Evolutionary conservation across 2,797 vertebrate genomes (phyloP).

Genomic region (Synaphobranchus kaupii): DNA sequence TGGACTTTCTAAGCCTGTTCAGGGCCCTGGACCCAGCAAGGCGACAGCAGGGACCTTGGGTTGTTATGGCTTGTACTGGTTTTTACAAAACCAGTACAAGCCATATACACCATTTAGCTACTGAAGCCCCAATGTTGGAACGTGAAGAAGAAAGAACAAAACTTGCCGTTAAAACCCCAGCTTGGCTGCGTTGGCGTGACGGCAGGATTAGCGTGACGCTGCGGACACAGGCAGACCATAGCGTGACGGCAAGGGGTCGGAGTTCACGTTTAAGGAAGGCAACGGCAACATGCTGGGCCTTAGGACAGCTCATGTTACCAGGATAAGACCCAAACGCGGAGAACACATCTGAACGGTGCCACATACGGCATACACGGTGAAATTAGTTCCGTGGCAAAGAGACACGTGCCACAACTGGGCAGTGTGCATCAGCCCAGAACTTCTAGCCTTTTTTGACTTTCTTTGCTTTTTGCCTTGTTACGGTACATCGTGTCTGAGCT

Average conservation of each 20-base stretch:
- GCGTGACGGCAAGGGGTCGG: neutral
- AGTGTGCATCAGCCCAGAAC: neutral
- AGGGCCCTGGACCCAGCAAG: neutral
- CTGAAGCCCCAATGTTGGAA: neutral
- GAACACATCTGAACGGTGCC: neutral
- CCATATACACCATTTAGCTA: neutral
- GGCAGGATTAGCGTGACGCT: neutral
- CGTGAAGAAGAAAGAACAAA: neutral
- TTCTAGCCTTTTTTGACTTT: neutral
- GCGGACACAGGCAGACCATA: neutral
- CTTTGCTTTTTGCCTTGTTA: neutral
- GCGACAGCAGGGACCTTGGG: neutral
- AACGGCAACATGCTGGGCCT: neutral
- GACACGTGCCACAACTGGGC: neutral
- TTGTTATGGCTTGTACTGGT: neutral
- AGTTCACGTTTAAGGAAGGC: neutral
- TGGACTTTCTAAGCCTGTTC: neutral
- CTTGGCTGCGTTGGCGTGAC: neutral
- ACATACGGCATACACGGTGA: neutral
- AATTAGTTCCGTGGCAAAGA: neutral
- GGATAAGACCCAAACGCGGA: neutral
- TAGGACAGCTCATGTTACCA: no score
- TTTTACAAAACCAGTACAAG: neutral
- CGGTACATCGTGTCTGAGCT: neutral
- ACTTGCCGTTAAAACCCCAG: neutral